phyloP scores from a whole-genome alignment of 2,113 vertebrate species.

The Buteo buteo region DNA sequence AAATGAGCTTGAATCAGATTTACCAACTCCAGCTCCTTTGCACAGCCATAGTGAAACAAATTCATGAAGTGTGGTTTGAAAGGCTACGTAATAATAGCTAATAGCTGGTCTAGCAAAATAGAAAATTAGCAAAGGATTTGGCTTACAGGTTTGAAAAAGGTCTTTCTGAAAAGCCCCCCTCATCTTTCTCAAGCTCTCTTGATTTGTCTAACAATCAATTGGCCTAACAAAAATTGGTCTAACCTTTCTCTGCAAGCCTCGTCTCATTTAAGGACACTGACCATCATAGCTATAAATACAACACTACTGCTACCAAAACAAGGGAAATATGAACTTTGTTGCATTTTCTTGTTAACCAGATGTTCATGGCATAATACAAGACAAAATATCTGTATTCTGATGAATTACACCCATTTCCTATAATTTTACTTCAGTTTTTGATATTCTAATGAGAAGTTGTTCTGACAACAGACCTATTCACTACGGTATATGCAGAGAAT shows the following conservation, averaged over 20 bases:
- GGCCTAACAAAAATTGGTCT: neutral
- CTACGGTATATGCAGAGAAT: neutral
- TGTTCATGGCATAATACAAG: rapidly evolving
- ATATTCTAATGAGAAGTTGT: neutral
- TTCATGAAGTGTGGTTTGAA: neutral
- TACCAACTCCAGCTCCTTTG: neutral
- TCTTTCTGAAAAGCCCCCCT: neutral
- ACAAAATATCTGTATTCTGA: neutral
- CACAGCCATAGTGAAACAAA: neutral
- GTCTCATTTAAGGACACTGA: neutral
- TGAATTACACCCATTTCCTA: neutral
- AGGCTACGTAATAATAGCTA: neutral
- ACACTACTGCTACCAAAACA: neutral
- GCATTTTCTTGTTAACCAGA: neutral
- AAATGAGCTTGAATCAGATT: neutral
- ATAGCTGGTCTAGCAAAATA: neutral
- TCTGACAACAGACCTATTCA: neutral
- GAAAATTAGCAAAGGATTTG: neutral
- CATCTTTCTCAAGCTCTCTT: neutral
- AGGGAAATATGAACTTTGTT: neutral
- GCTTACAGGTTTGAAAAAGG: neutral
- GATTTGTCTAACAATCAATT: neutral
- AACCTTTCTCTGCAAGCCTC: neutral
- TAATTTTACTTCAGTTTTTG: neutral
- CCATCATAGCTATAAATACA: neutral